Conservation (phyloP, 2,113 vertebrate species). For the Brachyhypopomus gauderio region DNA sequence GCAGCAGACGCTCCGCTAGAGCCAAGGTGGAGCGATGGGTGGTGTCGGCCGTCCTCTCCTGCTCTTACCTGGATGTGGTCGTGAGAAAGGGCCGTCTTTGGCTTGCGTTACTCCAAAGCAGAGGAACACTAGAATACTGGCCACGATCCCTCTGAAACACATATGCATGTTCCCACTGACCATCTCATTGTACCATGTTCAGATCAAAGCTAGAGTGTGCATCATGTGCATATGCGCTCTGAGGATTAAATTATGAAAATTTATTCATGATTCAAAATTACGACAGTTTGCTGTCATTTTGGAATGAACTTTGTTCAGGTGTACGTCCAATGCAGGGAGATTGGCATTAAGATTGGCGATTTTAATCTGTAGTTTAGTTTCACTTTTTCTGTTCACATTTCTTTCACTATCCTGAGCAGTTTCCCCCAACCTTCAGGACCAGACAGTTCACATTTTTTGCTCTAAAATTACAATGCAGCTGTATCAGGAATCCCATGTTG, state of each 20-base stretch:
- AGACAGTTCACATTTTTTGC: no score
- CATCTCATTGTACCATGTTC: not conserved
- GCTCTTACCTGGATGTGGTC: conserved; percentile 93
- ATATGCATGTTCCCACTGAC: conserved; percentile 2
- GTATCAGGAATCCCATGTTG: no score
- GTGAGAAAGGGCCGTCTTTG: conserved; percentile 96
- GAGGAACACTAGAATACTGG: conserved; percentile 96
- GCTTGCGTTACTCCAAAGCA: conserved; percentile 99
- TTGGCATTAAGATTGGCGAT: no score
- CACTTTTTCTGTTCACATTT: not conserved
- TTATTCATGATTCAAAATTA: no score
- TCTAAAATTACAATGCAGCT: no score
- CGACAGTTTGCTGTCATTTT: not conserved
- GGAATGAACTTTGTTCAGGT: not conserved
- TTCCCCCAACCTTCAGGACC: no score
- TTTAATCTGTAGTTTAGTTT: no score
- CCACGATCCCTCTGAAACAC: conserved; percentile 88
- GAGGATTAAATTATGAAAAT: not conserved
- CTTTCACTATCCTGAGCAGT: not conserved
- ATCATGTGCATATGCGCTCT: not conserved
- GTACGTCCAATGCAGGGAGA: no score
- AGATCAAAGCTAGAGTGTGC: not conserved
- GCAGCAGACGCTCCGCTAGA: not conserved
- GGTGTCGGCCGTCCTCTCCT: not conserved
- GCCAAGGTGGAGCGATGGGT: not conserved